Conservation (phyloP, 2,888 invertebrate genomes). For the Silvanus unidentatus region DNA sequence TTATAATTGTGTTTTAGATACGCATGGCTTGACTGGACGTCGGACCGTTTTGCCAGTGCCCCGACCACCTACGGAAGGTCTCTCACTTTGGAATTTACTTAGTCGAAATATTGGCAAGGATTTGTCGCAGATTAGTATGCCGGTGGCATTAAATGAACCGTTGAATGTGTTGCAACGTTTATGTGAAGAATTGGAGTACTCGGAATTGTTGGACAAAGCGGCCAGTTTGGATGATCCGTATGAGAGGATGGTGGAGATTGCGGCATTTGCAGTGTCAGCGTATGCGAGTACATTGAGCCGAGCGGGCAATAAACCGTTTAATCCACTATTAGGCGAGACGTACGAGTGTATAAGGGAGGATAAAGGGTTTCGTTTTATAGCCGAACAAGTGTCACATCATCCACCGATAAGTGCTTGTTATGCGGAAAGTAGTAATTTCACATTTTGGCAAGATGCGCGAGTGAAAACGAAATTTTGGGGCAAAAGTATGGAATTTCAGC, state of each 20-base stretch:
- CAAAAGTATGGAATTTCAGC: conserved; percentile 85
- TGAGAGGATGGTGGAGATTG: conserved; percentile 70
- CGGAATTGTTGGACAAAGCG: conserved; percentile 72
- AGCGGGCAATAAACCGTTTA: conserved; percentile 80
- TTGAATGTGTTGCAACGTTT: conserved; percentile 73
- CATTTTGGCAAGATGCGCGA: conserved; percentile 76
- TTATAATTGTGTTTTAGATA: conserved; percentile 24
- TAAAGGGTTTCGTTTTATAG: conserved; percentile 69
- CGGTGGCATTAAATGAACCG: conserved; percentile 79
- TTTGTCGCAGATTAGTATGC: conserved; percentile 79
- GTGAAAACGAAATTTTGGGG: conserved; percentile 88
- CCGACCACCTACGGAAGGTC: conserved; percentile 67
- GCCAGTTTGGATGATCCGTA: conserved; percentile 58
- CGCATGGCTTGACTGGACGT: conserved; percentile 47
- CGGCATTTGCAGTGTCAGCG: conserved; percentile 76
- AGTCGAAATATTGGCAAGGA: conserved; percentile 83
- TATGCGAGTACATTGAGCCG: conserved; percentile 68
- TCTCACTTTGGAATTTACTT: conserved; percentile 73
- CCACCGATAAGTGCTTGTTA: conserved; percentile 78
- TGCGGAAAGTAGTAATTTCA: conserved; percentile 70
- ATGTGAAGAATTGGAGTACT: conserved; percentile 80
- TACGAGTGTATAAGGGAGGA: conserved; percentile 76
- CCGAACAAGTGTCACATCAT: conserved; percentile 83
- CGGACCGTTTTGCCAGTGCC: conserved; percentile 65
- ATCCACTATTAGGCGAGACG: conserved; percentile 76